Base-by-base conservation (phyloP, 2,888 invertebrate species). In the Amphipoea oculea region DNA sequence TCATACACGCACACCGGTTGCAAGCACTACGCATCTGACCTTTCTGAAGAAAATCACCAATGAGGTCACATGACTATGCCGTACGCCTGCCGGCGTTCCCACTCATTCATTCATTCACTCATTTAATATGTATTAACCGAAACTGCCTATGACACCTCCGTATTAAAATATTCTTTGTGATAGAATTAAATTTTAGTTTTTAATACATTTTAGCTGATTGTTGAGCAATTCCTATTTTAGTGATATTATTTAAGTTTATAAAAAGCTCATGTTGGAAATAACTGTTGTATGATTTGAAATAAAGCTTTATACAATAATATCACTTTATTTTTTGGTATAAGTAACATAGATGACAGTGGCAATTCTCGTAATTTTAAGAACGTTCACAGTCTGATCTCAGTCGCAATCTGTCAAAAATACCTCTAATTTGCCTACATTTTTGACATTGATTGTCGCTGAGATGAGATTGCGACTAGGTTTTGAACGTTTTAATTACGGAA, bases 231-330 rank as follows among this genome's bases (percentile, higher is more conserved):
- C 87, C 80, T 86, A 73, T 79, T 70, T 68, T 73, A 84, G 86
- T 88, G 81, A 87, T 86, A 82, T 84, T 80, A 14, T 68, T 78
- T 85, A 83, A 69, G 81, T 85, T 68, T 76, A 20, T 86, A 42
- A 63, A 74, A 73, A 17, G 72, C 66, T 81, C 60, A 67, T 76
- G 48, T 75, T 77, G 7, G 45, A 66, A 78, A 73, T 73, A 48
- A 66, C 60, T 73, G 73, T 84, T 82, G 82, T 82, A 78, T 79
- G 73, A 76, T 85, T 85, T 86, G 45, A 68, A 88, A 86, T 86
- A 88, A 85, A 86, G 85, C 78, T 86, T 75, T 73, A 17, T 54
- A 87, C 82, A 83, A 73, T 73, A 23, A 57, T 6, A 29, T 0
- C 3, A 12, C 54, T 11, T 70, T 77, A 77, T 69, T 77, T 74